Base-by-base conservation (phyloP, 1,140 invertebrate genomes). In the Ceratosolen fusciceps region DNA sequence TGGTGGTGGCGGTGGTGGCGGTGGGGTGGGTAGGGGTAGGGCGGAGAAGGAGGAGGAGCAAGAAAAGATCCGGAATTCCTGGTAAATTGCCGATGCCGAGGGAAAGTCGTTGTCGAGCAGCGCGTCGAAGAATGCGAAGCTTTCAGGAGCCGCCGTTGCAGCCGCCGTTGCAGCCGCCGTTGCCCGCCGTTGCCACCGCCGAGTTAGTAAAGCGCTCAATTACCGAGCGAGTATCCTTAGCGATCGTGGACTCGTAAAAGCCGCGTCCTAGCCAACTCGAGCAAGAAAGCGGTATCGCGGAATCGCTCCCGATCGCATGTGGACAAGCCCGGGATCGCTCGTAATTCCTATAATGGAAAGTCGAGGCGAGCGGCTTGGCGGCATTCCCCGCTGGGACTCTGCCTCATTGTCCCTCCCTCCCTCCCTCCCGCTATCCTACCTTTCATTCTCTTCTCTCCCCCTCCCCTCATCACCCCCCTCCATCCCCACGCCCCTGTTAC, bases 311-410 rank as follows among this genome's bases (percentile, higher is more conserved):
- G 54, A 56, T 56, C 54, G 54, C 54, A 56, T 56, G 24, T 26
- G 54, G 54, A 7, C 21, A 26, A 26, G 21, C 1, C 3, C 5
- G 54, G 12, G 14, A 26, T 16, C 54, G 54, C 14, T 3, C 60
- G 16, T 37, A 37, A 65, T 65, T 65, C 37, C 60, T 65, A n/a
- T 65, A 65, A 65, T 65, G 60, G 29, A 65, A 37, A 1, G 16
- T 65, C n/a, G n/a, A n/a, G 7, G 8, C 5, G 26, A 19, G 4
- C 2, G 1, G 16, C 31, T 19, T 31, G 12, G 19, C 60, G 12
- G 19, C 58, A 62, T 34, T 62, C 60, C 31, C n/a, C 26, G 56
- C 5, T 19, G 56, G 26, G n/a, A 21, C 7, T 71, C 26, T 12
- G 34, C 31, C 31, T 58, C 34, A 56, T 73, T 58, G 49, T 52